Evolutionary conservation across 2,797 vertebrate species (phyloP), one percentile per base, ranked within the genome.

Genomic region (Channa striata): DNA sequence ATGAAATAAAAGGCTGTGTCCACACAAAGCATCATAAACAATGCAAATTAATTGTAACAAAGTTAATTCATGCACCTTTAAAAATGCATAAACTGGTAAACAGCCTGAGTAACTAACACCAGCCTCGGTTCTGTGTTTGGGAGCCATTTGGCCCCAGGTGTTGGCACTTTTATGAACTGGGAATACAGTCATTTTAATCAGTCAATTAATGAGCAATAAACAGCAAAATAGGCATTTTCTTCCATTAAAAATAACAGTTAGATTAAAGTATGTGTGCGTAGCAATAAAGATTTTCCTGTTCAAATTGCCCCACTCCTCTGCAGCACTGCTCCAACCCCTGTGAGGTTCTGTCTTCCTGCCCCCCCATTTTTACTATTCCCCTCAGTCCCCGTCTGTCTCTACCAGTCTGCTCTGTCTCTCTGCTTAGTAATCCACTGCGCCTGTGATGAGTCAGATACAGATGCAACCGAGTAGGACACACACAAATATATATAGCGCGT

Each of bases 371-470:
- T 12, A 34, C 43, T 40, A 6, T 42, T 62, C 54, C 52, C 36
- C 2, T 11, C 58, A 19, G 20, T 63, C 46, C 14, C 37, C 14
- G 49, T 69, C 68, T 43, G 62, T 68, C 37, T 36, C 5, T 2
- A 19, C 14, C 40, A 23, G 37, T 33, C 21, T 52, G 21, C 57
- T 70, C 44, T 65, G 52, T 64, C 37, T 46, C 47, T 56, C 44
- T 68, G 68, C 9, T 79, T 43, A 69, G 60, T 77, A 72, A 83
- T 80, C 71, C 63, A 59, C 59, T 49, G 66, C 17, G 52, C 21
- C 60, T 74, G 61, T 30, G 63, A 86, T 83, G 74, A 82, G 71
- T 85, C 72, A 52, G 77, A 77, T 63, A 68, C 62, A 56, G 49
- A 73, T 44, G 11, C 56, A 61, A 13, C n/a, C 44, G 8, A 59